phyloP scores from a whole-genome alignment of 2,888 invertebrate species.

The Sphaeridia pumilis region DNA sequence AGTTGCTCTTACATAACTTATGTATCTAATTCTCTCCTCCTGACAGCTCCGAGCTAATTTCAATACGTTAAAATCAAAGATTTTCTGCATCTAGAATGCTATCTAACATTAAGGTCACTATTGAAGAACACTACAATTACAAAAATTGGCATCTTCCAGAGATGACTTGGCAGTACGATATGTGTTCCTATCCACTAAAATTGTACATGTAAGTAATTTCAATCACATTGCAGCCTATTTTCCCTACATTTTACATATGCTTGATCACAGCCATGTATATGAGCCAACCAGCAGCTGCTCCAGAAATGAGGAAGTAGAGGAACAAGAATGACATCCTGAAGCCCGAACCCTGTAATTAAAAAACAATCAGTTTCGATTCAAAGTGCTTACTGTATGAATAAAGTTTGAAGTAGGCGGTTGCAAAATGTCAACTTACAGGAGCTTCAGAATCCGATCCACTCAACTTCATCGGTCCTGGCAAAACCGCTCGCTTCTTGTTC shows the following conservation, averaged over 20 bases:
- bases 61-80: no score
- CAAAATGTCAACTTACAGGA: constrained; percentile 22
- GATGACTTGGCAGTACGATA: no score
- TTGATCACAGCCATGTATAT: constrained; percentile 4
- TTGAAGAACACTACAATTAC: no score
- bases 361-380: not conserved
- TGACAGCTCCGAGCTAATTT: no score
- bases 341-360: constrained; percentile 56
- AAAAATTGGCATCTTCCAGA: no score
- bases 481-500: constrained; percentile 26
- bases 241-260: not conserved
- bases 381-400: not conserved
- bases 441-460: constrained; percentile 29
- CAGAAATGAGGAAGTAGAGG: constrained; percentile 61
- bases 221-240: not conserved
- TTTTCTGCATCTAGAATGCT: no score
- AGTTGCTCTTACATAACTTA: no score
- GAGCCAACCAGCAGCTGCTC: constrained; percentile 41
- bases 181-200: no score
- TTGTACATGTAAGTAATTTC: no score
- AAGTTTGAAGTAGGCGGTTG: not conserved
- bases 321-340: constrained; percentile 64
- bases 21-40: no score
- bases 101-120: no score
- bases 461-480: constrained; percentile 34